A percentile compares a stretch with the other conserved stretches of the same genome.
These are phyloP conservation scores for Acrobasis suavella DNA, from an alignment of 2,888 invertebrate species.

Conservation along the genomic window DNA sequence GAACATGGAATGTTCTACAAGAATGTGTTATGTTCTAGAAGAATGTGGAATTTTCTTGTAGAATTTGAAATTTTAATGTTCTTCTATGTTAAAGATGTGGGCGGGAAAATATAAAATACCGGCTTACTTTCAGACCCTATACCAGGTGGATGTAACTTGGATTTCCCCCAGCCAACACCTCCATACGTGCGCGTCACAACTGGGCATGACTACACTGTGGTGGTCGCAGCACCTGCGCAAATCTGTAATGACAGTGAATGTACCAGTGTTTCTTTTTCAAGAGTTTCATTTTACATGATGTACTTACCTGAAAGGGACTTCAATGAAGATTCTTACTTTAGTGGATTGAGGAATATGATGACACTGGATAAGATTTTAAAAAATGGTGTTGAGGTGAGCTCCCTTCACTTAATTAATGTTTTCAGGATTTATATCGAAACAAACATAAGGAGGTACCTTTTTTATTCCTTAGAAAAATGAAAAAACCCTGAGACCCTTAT, in stretches of 20 bases:
- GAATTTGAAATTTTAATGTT: no score
- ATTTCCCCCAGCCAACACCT: slow-evolving; percentile 82
- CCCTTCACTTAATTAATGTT: neutral
- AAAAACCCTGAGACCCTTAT: no score
- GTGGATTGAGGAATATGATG: slow-evolving; percentile 83
- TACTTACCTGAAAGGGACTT: slow-evolving; percentile 83
- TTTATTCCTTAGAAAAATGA: no score
- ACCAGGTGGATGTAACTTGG: slow-evolving; percentile 91
- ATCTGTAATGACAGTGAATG: slow-evolving; percentile 52
- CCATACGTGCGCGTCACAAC: slow-evolving; percentile 78
- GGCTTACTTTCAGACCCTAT: slow-evolving; percentile 85
- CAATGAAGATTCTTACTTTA: slow-evolving; percentile 81
- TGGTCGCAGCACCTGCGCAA: slow-evolving; percentile 81
- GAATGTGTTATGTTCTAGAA: no score
- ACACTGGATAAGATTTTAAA: slow-evolving; percentile 76
- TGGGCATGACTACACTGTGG: slow-evolving; percentile 66
- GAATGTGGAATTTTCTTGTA: no score
- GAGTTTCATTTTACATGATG: slow-evolving; percentile 83
- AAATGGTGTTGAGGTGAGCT: slow-evolving; percentile 79
- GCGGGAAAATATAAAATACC: no score
- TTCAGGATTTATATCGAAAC: neutral
- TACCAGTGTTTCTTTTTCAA: slow-evolving; percentile 36
- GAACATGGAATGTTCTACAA: slow-evolving; percentile 25
- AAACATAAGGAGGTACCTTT: no score
- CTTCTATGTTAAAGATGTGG: no score